Percentiles rank a stretch among this genome's conserved stretches.
phyloP scores from a whole-genome alignment of 2,113 vertebrate species.

The Pteruthius melanotis region DNA sequence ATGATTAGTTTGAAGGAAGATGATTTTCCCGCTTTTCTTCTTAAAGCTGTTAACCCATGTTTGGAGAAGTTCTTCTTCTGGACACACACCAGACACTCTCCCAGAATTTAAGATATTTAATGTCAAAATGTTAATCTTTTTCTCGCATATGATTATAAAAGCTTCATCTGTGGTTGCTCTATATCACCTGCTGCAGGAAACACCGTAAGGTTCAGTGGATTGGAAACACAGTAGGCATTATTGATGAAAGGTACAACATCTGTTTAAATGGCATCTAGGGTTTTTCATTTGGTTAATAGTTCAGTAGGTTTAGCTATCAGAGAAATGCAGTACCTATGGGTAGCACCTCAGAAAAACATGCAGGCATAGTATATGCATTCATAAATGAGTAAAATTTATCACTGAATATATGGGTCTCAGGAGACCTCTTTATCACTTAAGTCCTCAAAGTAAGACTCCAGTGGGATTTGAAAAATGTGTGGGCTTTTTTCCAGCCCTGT shows the following conservation, averaged over 20 bases:
- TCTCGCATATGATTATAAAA: background rate
- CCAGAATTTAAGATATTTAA: background rate
- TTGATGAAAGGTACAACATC: background rate
- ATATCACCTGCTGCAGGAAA: background rate
- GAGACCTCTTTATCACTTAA: background rate
- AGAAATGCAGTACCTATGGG: background rate
- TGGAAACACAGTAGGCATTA: background rate
- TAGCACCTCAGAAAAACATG: background rate
- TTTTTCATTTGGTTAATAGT: background rate
- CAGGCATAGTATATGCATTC: background rate
- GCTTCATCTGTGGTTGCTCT: background rate
- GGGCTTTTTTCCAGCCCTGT: background rate
- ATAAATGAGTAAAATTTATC: background rate
- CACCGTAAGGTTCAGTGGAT: background rate
- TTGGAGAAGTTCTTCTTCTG: background rate
- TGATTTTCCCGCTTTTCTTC: background rate
- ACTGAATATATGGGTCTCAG: background rate
- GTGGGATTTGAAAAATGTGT: background rate
- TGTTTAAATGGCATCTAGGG: background rate
- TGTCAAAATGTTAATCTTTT: background rate
- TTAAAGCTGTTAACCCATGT: background rate
- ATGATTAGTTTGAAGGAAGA: background rate
- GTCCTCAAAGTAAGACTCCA: background rate
- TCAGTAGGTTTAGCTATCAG: background rate
- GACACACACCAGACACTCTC: background rate